Conservation (phyloP, 2,888 invertebrate genomes). For the Thymelicus acteon region DNA sequence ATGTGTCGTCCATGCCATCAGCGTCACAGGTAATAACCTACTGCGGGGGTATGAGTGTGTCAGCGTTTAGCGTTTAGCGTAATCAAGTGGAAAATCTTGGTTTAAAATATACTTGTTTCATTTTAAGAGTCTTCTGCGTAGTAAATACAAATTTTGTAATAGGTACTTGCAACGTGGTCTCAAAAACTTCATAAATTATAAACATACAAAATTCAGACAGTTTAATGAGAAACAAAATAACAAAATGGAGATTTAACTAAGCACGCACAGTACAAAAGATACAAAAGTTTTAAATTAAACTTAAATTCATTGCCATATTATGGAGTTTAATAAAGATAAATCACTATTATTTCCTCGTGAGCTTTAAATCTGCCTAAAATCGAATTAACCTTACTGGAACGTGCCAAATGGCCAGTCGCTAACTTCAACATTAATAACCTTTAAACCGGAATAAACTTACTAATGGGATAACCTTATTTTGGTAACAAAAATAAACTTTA, state of each 20-base stretch:
- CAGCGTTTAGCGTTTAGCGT: no score
- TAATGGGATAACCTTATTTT: slow-evolving; percentile 28
- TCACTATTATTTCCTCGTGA: slow-evolving; percentile 36
- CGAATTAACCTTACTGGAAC: slow-evolving; percentile 36
- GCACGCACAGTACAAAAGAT: neutral
- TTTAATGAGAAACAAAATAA: neutral
- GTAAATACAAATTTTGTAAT: no score
- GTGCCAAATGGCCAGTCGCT: slow-evolving; percentile 36
- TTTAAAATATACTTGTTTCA: no score
- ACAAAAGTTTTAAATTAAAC: slow-evolving; percentile 5
- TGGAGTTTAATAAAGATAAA: slow-evolving; percentile 27
- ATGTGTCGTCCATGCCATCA: no score
- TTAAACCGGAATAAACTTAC: slow-evolving; percentile 36
- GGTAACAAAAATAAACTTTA: neutral
- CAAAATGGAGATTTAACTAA: neutral
- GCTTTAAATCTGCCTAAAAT: slow-evolving; percentile 38
- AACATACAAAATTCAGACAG: neutral
- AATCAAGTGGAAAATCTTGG: no score
- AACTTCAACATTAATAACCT: slow-evolving; percentile 37
- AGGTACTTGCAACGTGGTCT: no score
- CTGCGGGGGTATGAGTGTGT: no score
- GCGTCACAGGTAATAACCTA: no score
- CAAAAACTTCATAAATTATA: no score
- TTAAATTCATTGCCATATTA: slow-evolving; percentile 20
- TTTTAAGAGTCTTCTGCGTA: no score